Evolutionary conservation across 2,888 invertebrate species (phyloP), one percentile per base, ranked within the genome.

Genomic region (Eurytoma californica): DNA sequence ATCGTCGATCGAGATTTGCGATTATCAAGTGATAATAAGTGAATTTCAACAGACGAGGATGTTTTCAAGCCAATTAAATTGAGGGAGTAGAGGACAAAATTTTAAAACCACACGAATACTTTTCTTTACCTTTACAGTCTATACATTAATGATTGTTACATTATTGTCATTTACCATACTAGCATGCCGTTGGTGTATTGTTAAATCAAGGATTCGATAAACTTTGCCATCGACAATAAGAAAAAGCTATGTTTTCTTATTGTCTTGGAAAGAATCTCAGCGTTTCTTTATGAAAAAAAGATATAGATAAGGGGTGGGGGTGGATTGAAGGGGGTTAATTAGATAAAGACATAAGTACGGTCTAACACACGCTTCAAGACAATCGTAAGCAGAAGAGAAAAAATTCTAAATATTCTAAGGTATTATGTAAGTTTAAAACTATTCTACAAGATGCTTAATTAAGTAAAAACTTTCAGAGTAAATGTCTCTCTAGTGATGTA

Each of bases 361-460:
- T 77, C 63, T 72, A 80, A 75, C 14, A 74, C 63, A 72, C 74
- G 78, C 68, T 78, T 80, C 80, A 78, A 78, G 75, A 60, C 80
- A 72, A 63, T 76, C 49, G 16, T 67, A 81, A 81, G 81, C 81
- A 81, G 24, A 76, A 70, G 68, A 69, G 55, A 78, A 79, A 79
- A 79, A 57, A 13, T 18, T 72, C 72, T 73, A 79, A 74, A 65
- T 55, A 69, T 77, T 20, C 72, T 68, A 39, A 9, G 9, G 7
- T 39, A 39, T 24, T 51, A 73, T 28, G 60, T 57, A 81, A 69
- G 39, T 75, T 53, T 60, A 79, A 72, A 69, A 79, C 81, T 81
- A 81, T 28, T 81, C 79, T 76, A 76, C 81, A 79, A 69, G 81
- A 81, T 81, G 81, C 81, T 79, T 68, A 53, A 63, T 79, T 68